Evolutionary conservation across 1,140 invertebrate species (phyloP).

Genomic region (Cepaea nemoralis): DNA sequence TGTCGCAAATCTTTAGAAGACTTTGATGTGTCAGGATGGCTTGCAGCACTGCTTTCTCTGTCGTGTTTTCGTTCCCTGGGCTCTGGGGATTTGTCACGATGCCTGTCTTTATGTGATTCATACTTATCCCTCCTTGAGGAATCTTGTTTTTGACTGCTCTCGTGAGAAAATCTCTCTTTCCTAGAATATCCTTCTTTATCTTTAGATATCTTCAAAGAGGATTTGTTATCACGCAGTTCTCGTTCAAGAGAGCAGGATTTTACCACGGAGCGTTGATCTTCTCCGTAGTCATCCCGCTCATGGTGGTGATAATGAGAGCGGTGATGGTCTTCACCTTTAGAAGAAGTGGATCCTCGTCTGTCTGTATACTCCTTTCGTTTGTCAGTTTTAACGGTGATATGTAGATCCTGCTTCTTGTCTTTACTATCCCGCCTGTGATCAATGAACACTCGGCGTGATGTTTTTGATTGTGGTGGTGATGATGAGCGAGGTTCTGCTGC

Average conservation of each 20-base stretch:
- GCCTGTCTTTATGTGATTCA: slow-evolving; percentile 2
- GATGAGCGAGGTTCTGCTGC: not conserved
- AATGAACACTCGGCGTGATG: slow-evolving; percentile 45
- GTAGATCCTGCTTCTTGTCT: slow-evolving; percentile 47
- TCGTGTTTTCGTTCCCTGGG: slow-evolving; percentile 10
- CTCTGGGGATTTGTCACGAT: slow-evolving; percentile 8
- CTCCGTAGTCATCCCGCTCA: slow-evolving; percentile 27
- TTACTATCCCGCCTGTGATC: slow-evolving; percentile 47
- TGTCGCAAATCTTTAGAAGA: slow-evolving; percentile 37
- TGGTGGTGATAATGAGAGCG: slow-evolving; percentile 30
- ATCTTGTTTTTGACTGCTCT: not conserved
- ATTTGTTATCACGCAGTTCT: slow-evolving; percentile 20
- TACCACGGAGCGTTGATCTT: slow-evolving; percentile 9
- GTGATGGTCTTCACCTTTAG: not conserved
- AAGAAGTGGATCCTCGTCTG: not conserved
- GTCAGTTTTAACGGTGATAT: slow-evolving; percentile 50
- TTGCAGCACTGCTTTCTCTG: not conserved
- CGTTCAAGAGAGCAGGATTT: slow-evolving; percentile 27
- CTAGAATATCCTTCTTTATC: not conserved
- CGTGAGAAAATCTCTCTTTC: slow-evolving; percentile 1
- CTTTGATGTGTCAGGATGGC: slow-evolving; percentile 4
- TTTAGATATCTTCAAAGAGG: not conserved
- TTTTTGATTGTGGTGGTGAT: slow-evolving; percentile 24
- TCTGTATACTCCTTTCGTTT: slow-evolving; percentile 4
- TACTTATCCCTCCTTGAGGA: slow-evolving; percentile 19